Evolutionary conservation across 2,113 vertebrate genomes (phyloP).

Genomic region (Pseudorectes ferrugineus): DNA sequence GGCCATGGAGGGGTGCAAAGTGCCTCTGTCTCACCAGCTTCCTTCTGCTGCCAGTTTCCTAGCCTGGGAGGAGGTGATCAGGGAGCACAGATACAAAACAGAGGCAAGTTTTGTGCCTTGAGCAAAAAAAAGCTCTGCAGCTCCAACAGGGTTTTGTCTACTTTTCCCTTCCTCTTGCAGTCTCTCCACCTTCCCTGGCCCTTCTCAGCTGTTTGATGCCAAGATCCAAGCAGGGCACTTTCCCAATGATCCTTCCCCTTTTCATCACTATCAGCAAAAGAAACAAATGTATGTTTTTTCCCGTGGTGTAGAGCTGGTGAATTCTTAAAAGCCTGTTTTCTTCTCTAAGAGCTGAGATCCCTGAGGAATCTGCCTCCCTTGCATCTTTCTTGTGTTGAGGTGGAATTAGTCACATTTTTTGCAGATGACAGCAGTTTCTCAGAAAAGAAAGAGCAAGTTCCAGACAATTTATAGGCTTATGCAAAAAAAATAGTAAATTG

Average conservation of each 20-base stretch:
- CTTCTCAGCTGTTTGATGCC: not conserved
- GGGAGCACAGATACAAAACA: not conserved
- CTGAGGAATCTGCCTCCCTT: not conserved
- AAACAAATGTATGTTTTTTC: not conserved
- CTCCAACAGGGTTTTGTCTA: not conserved
- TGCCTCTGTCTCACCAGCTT: not conserved
- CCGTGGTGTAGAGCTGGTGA: fast-evolving
- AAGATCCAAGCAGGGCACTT: not conserved
- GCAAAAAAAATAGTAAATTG: not conserved
- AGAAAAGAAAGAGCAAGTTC: not conserved
- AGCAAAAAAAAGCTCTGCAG: not conserved
- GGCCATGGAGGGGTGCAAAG: not conserved
- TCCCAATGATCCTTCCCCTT: not conserved
- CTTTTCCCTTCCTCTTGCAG: not conserved
- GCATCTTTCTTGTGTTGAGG: not conserved
- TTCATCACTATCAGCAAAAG: not conserved
- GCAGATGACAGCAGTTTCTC: not conserved
- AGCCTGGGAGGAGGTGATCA: not conserved
- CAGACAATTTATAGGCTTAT: not conserved
- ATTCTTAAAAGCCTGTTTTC: not conserved
- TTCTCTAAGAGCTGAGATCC: not conserved
- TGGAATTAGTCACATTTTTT: not conserved
- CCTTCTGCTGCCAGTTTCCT: not conserved
- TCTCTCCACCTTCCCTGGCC: not conserved
- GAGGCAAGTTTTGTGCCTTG: not conserved